Evolutionary conservation across 2,888 invertebrate genomes (phyloP), one percentile per base, ranked within the genome.

Genomic region (Lypha dubia): DNA sequence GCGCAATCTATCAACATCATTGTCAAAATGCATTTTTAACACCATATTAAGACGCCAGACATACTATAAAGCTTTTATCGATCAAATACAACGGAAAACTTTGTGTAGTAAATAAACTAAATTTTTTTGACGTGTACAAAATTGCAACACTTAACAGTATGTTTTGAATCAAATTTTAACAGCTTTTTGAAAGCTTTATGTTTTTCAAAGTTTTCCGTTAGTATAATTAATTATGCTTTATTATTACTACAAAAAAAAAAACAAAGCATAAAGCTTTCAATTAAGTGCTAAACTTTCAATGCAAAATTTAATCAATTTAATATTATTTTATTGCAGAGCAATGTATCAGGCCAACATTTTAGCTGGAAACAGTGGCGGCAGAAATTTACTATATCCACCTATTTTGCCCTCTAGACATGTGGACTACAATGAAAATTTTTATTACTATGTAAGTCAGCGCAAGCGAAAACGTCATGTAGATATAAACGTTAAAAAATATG

Each of bases 401-500:
- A 73, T 86, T 8, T 51, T 74, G 13, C 75, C 71, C 28, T 46
- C 62, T 20, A 24, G 60, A 0, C 49, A 85, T 13, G 79, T 63
- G 24, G 86, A 88, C 7, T 68, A 41, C 35, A 87, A 86, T 51
- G 88, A 88, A 56, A 87, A 86, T 63, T 83, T 87, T 3, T 87
- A 86, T n/a, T 87, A 88, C 38, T 88, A 87, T 70, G 74, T 84
- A 7, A 88, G 87, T 60, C 88, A 89, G 70, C 85, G 89, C 9
- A 87, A 88, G 32, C 86, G 87, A 24, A 89, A 89, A 83, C 89
- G 89, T 22, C 88, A 88, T 22, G 86, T 87, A 49, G 88, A 88
- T 79, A 88, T 89, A 35, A 88, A 86, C 87, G 89, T 89, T n/a
- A 89, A 88, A 82, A 88, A 89, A 86, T 89, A 89, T 83, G 88